Base-by-base conservation (phyloP, 2,113 vertebrate species). In the Bucco capensis region DNA sequence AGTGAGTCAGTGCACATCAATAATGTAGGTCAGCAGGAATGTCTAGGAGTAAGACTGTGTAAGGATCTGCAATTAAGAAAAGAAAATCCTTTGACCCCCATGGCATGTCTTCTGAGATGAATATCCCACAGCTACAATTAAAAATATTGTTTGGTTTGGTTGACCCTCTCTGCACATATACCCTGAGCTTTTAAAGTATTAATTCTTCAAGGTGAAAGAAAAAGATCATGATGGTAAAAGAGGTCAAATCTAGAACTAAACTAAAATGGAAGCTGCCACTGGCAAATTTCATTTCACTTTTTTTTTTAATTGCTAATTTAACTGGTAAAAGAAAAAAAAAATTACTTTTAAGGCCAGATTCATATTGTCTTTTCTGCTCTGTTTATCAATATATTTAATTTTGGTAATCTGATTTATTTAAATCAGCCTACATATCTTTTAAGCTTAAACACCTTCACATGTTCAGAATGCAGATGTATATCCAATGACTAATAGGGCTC, bases 71-170 rank as follows among this genome's bases (percentile, higher is more conserved):
- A 94, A 90, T 83, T 93, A 94, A 79, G 73, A 91, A 42, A 67
- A 77, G 76, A 93, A 94, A 94, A 81, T 64, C 33, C 42, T 78
- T 64, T 92, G 79, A 92, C 85, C 89, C 89, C 27, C 35, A n/a
- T 58, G 70, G 61, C 50, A 9, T n/a, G 33, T 84, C 80, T 83
- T 81, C 57, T 5, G 74, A 90, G 83, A 69, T 24, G 6, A 78
- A 90, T 93, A 92, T 92, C 93, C 94, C 86, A 86, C 56, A 77
- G 92, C 92, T 94, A 92, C 86, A 88, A 88, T 92, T 93, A 91
- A 91, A 95, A 92, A 83, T 58, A 50, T 44, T 86, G 46, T 78
- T 94, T 77, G 57, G 53, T 37, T 78, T 83, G 50, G 49, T 24
- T 81, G 61, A 86, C 53, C 51, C 31, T 74, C 31, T 77, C 83